phyloP scores from a whole-genome alignment of 2,113 vertebrate genomes.

The Caloenas nicobarica region DNA sequence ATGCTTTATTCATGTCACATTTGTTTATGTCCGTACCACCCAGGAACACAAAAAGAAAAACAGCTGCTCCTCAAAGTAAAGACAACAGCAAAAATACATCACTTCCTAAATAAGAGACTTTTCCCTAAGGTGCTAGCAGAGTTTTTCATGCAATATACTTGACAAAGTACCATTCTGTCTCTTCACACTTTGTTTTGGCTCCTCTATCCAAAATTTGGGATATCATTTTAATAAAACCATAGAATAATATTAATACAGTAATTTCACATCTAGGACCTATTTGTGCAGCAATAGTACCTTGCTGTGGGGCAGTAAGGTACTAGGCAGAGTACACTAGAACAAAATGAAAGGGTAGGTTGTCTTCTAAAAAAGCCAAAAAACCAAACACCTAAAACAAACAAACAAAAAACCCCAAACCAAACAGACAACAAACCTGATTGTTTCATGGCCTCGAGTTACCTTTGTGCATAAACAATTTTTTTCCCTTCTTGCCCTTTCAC shows the following conservation, averaged over 20 bases:
- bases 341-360: slow-evolving; percentile 36
- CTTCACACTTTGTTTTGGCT: neutral
- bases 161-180: neutral
- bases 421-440: neutral
- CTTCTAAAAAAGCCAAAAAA: neutral
- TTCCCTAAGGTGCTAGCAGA: neutral
- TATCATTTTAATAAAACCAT: neutral
- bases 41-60: slow-evolving; percentile 17
- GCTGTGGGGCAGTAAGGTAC: neutral
- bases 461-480: slow-evolving; percentile 29
- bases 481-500: neutral
- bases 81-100: neutral
- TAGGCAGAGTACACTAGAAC: neutral
- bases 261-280: neutral
- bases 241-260: neutral
- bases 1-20: slow-evolving; percentile 38
- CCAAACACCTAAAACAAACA: too few relatives aligned
- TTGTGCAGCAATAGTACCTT: neutral
- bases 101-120: neutral
- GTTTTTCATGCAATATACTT: neutral
- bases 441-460: slow-evolving; percentile 35
- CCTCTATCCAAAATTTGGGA: neutral
- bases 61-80: neutral
- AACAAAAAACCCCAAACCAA: neutral
- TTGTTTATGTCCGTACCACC: slow-evolving; percentile 29